Evolutionary conservation across 2,888 invertebrate genomes (phyloP).

Genomic region (Petrolisthes cinctipes): DNA sequence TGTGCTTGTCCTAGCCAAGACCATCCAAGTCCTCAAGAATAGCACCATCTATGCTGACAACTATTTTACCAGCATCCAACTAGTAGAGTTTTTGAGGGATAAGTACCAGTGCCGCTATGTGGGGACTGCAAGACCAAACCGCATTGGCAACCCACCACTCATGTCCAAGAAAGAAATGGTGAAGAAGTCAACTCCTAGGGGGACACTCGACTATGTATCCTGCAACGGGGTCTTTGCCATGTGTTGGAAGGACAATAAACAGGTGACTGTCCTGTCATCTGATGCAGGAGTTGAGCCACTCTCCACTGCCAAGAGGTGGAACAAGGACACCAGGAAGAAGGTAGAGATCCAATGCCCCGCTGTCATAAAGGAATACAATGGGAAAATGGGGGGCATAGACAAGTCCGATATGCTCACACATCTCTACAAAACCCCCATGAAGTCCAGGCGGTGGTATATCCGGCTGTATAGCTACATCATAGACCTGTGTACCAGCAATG

Average conservation of each 20-base stretch:
- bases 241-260: slow-evolving; percentile 37
- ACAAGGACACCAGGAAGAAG: slow-evolving; percentile 21
- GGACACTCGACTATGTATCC: slow-evolving; percentile 21
- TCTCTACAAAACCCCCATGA: slow-evolving; percentile 42
- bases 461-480: slow-evolving; percentile 27
- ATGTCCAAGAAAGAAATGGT: slow-evolving; percentile 3
- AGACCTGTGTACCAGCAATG: slow-evolving; percentile 19
- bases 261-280: slow-evolving; percentile 34
- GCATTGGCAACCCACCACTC: slow-evolving; percentile 15
- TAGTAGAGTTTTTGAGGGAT: slow-evolving; percentile 5
- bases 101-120: neutral
- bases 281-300: slow-evolving; percentile 29
- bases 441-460: slow-evolving; percentile 31
- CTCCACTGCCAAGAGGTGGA: neutral
- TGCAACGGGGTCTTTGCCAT: slow-evolving; percentile 34
- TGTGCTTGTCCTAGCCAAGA: slow-evolving; percentile 2
- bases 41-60: slow-evolving; percentile 46
- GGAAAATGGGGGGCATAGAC: slow-evolving; percentile 26
- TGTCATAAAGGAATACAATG: slow-evolving; percentile 40
- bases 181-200: slow-evolving; percentile 18
- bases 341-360: slow-evolving; percentile 21
- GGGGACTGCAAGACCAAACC: slow-evolving; percentile 27
- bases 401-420: slow-evolving; percentile 34
- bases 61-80: slow-evolving; percentile 30
- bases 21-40: slow-evolving; percentile 17